A percentile compares a stretch with the other conserved stretches of the same genome.
phyloP scores from a whole-genome alignment of 2,113 vertebrate genomes.

The Lamprotornis superbus region DNA sequence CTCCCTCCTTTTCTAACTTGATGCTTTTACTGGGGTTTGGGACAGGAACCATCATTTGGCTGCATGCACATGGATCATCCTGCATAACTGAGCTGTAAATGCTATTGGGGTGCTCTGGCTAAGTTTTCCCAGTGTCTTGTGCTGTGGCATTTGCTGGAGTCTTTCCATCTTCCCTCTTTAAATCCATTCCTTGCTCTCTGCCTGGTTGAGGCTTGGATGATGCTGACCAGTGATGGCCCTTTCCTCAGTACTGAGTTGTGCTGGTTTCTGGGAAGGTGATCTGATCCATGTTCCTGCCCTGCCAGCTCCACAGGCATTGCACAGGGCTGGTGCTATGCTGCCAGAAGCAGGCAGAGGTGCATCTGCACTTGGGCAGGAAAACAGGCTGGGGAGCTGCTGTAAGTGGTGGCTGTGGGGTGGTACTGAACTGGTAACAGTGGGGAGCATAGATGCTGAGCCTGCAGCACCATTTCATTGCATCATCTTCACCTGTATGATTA shows the following conservation, averaged over 20 bases:
- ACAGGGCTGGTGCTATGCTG: background rate
- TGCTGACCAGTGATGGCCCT: fast-evolving
- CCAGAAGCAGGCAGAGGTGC: background rate
- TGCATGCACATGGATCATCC: background rate
- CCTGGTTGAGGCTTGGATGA: background rate
- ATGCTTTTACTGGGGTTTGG: background rate
- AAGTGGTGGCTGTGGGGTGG: background rate
- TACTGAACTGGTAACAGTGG: background rate
- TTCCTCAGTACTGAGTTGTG: background rate
- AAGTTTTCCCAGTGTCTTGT: background rate
- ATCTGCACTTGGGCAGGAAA: fast-evolving
- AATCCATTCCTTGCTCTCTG: background rate
- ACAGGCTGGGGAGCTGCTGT: background rate
- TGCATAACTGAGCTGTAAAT: background rate
- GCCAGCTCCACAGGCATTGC: background rate
- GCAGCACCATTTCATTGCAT: background rate
- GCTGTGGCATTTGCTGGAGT: background rate
- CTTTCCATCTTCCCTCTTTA: background rate
- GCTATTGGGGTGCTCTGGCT: background rate
- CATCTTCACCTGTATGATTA: background rate
- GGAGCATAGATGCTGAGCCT: background rate
- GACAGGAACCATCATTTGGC: background rate
- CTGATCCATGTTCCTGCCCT: background rate
- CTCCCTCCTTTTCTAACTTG: background rate
- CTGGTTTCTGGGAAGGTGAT: background rate